These are phyloP conservation scores for Coenobita brevimanus DNA, from an alignment of 1,140 invertebrate genomes.

Conservation along the genomic window DNA sequence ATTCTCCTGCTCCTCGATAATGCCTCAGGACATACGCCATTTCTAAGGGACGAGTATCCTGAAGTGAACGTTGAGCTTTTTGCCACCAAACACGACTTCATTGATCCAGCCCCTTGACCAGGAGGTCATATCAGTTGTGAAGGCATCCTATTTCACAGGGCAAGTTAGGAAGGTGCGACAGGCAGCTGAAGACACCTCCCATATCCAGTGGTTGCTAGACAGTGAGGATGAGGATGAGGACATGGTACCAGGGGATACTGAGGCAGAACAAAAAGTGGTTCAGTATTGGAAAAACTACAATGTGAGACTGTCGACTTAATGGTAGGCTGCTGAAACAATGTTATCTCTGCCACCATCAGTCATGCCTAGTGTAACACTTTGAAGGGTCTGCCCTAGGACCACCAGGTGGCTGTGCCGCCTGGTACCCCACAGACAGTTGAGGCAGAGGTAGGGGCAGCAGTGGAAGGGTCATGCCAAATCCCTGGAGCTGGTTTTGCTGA, in stretches of 20 bases:
- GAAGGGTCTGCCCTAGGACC: constrained; percentile 14
- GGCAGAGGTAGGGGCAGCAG: constrained; percentile 12
- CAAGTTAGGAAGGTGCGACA: too few species aligned
- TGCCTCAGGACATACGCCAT: too few species aligned
- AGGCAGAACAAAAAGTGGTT: not conserved
- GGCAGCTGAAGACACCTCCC: not conserved
- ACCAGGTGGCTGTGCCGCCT: not conserved
- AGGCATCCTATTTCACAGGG: too few species aligned
- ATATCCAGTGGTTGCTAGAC: not conserved
- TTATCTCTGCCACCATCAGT: not conserved
- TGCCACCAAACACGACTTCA: too few species aligned
- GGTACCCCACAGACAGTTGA: constrained; percentile 20
- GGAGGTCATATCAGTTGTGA: too few species aligned
- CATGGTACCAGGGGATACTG: not conserved
- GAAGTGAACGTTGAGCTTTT: too few species aligned
- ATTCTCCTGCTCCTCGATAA: too few species aligned
- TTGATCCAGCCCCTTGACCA: too few species aligned
- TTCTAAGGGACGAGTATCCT: too few species aligned
- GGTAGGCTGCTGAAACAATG: constrained; percentile 11
- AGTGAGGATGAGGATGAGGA: constrained; percentile 7
- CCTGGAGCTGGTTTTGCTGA: constrained; percentile 8
- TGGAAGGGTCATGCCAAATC: not conserved
- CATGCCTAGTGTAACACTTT: constrained; percentile 2
- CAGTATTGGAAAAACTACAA: constrained; percentile 26
- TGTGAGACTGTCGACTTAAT: constrained; percentile 6